Evolutionary conservation across 2,797 vertebrate species (phyloP).

Genomic region (Gadopsis marmoratus): DNA sequence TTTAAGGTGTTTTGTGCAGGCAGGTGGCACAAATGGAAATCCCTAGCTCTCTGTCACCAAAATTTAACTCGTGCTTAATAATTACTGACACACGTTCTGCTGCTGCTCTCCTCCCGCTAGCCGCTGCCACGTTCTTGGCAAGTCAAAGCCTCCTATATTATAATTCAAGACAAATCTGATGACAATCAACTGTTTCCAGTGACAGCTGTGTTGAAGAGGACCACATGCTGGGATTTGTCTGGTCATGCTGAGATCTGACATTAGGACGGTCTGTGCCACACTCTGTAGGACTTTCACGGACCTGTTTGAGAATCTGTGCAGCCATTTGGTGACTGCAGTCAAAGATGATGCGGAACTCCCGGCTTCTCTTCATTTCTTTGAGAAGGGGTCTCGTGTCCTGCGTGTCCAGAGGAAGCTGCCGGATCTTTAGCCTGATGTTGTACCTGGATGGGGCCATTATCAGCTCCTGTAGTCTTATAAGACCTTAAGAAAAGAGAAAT

Average conservation of each 20-base stretch:
- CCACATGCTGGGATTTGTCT: not conserved
- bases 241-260: slow-evolving; percentile 3
- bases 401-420: slow-evolving; percentile 94
- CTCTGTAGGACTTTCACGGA: slow-evolving; percentile 48
- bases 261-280: not conserved
- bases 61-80: slow-evolving; percentile 22
- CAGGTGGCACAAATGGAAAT: not conserved
- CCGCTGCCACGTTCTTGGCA: not conserved
- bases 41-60: not conserved
- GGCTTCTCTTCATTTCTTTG: slow-evolving; percentile 98
- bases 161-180: slow-evolving; percentile 23
- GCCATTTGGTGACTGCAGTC: slow-evolving; percentile 98
- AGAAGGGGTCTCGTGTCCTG: slow-evolving; percentile 94
- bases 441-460: slow-evolving; percentile 99
- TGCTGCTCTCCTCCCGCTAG: slow-evolving; percentile 8
- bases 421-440: slow-evolving; percentile 98
- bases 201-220: slow-evolving; percentile 15
- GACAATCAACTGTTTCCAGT: slow-evolving; percentile 13
- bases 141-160: slow-evolving; percentile 28
- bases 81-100: slow-evolving; percentile 21
- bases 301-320: slow-evolving; percentile 97
- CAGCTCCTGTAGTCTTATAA: slow-evolving; percentile 97
- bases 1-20: not conserved
- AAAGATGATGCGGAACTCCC: slow-evolving; percentile 98
- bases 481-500: slow-evolving; percentile 83